Conservation (phyloP, 2,888 invertebrate species). For the Spilarctia lutea region DNA sequence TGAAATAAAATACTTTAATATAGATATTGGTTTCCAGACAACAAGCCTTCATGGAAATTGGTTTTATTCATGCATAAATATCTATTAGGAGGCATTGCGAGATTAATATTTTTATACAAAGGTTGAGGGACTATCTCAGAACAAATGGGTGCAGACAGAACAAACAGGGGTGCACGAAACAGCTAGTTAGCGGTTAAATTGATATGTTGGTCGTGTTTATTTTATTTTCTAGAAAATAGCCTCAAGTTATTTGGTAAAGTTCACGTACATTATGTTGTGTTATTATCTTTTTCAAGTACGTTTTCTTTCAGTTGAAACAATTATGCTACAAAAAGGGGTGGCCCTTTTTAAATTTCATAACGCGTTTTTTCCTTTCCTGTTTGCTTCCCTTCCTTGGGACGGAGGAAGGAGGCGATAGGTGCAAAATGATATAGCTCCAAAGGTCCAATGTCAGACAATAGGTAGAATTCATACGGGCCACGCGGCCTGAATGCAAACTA, state of each 20-base stretch:
- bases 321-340: slow-evolving; percentile 34
- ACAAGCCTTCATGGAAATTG: slow-evolving; percentile 76
- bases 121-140: slow-evolving; percentile 70
- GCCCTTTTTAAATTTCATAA: slow-evolving; percentile 75
- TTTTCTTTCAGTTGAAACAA: slow-evolving; percentile 47
- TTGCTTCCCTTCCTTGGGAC: slow-evolving; percentile 57
- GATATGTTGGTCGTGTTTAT: slow-evolving; percentile 63
- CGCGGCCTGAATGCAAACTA: slow-evolving; percentile 81
- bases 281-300: slow-evolving; percentile 39
- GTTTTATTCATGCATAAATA: slow-evolving; percentile 83
- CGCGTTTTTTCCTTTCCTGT: slow-evolving; percentile 62
- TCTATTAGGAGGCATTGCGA: slow-evolving; percentile 78
- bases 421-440: slow-evolving; percentile 84
- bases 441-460: slow-evolving; percentile 86
- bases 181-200: slow-evolving; percentile 68
- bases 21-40: slow-evolving; percentile 52
- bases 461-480: slow-evolving; percentile 83
- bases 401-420: slow-evolving; percentile 71
- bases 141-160: slow-evolving; percentile 66
- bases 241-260: slow-evolving; percentile 36
- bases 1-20: slow-evolving; percentile 54
- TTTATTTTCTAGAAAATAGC: slow-evolving; percentile 56
- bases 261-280: slow-evolving; percentile 36
- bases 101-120: slow-evolving; percentile 83
- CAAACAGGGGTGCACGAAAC: slow-evolving; percentile 77